Evolutionary conservation across 1,140 invertebrate species (phyloP), one percentile per base, ranked within the genome.

Genomic region (Drosophila kepulauana): DNA sequence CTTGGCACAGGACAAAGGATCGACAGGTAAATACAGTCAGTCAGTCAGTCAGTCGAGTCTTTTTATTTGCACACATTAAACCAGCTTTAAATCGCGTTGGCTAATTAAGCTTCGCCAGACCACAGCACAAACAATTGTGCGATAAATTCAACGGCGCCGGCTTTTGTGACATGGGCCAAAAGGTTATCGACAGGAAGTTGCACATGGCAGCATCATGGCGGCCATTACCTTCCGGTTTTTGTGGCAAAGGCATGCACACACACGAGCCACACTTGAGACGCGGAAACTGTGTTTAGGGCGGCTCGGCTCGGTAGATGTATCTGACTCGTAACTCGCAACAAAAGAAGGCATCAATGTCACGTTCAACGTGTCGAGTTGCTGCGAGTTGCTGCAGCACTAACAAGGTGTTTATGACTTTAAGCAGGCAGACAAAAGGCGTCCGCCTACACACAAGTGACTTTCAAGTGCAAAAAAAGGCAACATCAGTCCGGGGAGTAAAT

Each of bases 301-400:
- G 33, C 33, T 33, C 33, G 33, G 20, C 20, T 25, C 25, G 8
- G 8, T 20, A 59, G 20, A 45, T 15, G 28, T 58, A 48, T 41
- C 49, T 51, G 57, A 57, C 45, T 33, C n/a, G 15, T 6, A n/a
- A 48, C 64, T 48, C 33, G 43, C 65, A 48, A 81, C 75, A 85
- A 85, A 89, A 91, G 87, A 79, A 79, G 79, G 76, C 89, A 91
- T 91, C 89, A 91, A 91, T 91, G 89, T 91, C 89, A 91, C 89
- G 89, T 91, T 91, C 89, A 85, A 73, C 76, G 72, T 82, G 78
- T 75, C 75, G 75, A 75, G 85, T 79, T 87, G 72, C 59, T 66
- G 67, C 79, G 75, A 75, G 85, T 77, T 87, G 72, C 59, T 87
- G 72, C 59, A 63, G 71, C 79, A 75, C 81, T 88, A 89, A 88